A percentile compares a stretch with the other conserved stretches of the same genome.
Conservation (phyloP, 2,888 invertebrate genomes). For the Caradrina clavipalpis region DNA sequence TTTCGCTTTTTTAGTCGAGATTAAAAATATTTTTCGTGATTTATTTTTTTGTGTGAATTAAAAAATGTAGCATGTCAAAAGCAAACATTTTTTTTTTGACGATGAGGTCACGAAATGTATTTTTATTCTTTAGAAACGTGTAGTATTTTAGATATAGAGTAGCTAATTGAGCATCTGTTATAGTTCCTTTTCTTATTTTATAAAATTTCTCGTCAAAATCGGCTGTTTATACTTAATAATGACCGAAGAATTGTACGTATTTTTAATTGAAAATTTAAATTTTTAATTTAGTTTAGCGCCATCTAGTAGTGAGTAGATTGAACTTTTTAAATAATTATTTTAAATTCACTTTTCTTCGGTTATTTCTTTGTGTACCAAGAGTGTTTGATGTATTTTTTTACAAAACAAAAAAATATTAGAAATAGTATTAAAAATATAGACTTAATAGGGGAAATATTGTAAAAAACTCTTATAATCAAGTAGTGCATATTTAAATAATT, state of each 20-base stretch:
- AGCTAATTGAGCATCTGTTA: slow-evolving; percentile 35
- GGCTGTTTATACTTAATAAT: slow-evolving; percentile 54
- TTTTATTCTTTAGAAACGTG: slow-evolving; percentile 27
- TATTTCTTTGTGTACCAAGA: slow-evolving; percentile 13
- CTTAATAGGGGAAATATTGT: slow-evolving; percentile 60
- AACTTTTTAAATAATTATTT: slow-evolving; percentile 9
- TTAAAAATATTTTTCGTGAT: slow-evolving; percentile 25
- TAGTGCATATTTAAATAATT: slow-evolving; percentile 54
- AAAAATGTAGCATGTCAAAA: not conserved
- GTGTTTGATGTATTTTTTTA: slow-evolving; percentile 43
- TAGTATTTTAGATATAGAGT: slow-evolving; percentile 32
- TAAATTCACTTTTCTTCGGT: slow-evolving; percentile 51
- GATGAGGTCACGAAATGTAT: slow-evolving; percentile 1
- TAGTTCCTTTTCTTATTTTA: slow-evolving; percentile 35
- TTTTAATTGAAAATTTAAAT: not conserved
- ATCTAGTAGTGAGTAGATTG: slow-evolving; percentile 43
- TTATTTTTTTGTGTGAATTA: not conserved
- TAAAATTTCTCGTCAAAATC: slow-evolving; percentile 55
- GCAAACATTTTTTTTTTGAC: not conserved
- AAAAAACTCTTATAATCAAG: slow-evolving; percentile 61
- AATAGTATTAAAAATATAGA: slow-evolving; percentile 39
- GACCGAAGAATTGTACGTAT: slow-evolving; percentile 33
- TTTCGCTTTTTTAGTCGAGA: slow-evolving; percentile 30
- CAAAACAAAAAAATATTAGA: slow-evolving; percentile 40
- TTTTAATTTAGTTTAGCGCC: slow-evolving; percentile 18